Conservation (phyloP, 1,140 invertebrate genomes). For the Brachionus rubens region DNA sequence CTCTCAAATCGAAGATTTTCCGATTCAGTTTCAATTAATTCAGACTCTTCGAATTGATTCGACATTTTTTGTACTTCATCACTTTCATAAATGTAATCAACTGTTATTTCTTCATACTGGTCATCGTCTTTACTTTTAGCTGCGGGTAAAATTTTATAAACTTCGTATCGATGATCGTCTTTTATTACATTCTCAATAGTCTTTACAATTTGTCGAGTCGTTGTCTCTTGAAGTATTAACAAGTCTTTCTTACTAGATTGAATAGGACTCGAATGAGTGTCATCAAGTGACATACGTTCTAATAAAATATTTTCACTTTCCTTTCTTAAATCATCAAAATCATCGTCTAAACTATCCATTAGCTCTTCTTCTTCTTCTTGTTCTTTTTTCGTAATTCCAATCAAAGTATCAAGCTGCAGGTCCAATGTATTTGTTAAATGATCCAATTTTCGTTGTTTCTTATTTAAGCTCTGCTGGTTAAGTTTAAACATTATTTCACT, state of each 20-base stretch:
- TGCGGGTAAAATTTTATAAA: not conserved
- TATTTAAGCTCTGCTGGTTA: not conserved
- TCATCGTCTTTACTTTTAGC: not conserved
- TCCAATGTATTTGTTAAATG: conserved; percentile 21
- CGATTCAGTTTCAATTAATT: not conserved
- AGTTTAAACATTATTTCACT: not conserved
- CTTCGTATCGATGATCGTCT: conserved; percentile 3
- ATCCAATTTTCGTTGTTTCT: conserved; percentile 27
- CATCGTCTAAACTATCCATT: not conserved
- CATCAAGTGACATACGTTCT: conserved; percentile 21
- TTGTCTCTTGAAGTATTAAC: not conserved
- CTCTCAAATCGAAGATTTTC: not conserved
- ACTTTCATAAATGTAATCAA: conserved; percentile 1
- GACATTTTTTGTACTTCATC: conserved; percentile 12
- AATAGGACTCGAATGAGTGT: conserved; percentile 22
- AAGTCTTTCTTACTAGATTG: not conserved
- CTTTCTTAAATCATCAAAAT: conserved; percentile 16
- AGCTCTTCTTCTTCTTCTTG: conserved; percentile 6
- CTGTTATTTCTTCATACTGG: conserved; percentile 20
- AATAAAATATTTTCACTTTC: conserved; percentile 30
- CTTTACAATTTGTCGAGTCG: not conserved
- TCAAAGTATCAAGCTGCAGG: conserved; percentile 10
- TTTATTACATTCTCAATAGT: conserved; percentile 16
- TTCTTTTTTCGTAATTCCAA: not conserved
- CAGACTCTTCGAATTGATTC: not conserved